A percentile compares a stretch with the other conserved stretches of the same genome.
phyloP scores from a whole-genome alignment of 1,140 invertebrate genomes.

The Pseudomyrmex cubaensis region DNA sequence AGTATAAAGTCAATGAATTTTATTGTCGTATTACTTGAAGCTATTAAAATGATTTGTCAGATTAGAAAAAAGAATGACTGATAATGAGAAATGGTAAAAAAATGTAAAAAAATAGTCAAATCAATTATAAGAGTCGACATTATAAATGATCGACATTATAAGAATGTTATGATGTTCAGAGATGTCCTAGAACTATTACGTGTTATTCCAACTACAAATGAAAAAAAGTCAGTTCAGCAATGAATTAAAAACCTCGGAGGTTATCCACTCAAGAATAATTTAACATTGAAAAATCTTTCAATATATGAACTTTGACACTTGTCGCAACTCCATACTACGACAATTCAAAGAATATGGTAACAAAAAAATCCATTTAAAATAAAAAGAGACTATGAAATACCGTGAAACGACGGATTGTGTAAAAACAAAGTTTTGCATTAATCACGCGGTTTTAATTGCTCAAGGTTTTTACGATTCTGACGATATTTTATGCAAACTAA shows the following conservation, averaged over 20 bases:
- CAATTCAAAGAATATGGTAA: background rate
- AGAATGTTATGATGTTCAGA: background rate
- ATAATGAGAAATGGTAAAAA: background rate
- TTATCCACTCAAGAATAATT: background rate
- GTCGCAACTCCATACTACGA: background rate
- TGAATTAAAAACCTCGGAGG: background rate
- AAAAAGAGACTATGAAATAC: background rate
- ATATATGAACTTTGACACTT: conserved; percentile 8
- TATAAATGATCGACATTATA: background rate
- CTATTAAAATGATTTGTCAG: too few species aligned
- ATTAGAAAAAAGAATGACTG: background rate
- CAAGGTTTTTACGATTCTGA: background rate
- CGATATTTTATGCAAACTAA: background rate
- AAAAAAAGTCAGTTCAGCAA: background rate
- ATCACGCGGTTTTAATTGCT: background rate
- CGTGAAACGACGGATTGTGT: background rate
- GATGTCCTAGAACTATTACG: background rate
- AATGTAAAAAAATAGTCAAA: background rate
- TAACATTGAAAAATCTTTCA: background rate
- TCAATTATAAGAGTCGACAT: background rate
- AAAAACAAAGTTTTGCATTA: background rate
- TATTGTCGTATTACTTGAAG: too few species aligned
- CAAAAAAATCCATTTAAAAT: background rate
- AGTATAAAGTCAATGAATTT: too few species aligned
- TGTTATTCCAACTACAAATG: background rate